A percentile compares a stretch with the other conserved stretches of the same genome.
Conservation (phyloP, 2,797 vertebrate genomes). For the Rhabdomys pumilio region DNA sequence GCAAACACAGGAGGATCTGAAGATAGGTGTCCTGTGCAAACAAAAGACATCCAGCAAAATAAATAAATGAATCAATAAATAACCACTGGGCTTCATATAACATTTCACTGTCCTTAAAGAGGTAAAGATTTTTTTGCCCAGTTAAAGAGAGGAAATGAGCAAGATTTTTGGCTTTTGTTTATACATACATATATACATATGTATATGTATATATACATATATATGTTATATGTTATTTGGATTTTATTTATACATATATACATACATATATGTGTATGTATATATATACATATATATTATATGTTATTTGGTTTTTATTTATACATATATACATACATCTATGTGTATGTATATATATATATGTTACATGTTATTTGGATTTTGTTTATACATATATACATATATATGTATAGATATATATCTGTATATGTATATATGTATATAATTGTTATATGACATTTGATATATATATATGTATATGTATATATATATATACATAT, state of each 20-base stretch:
- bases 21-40: neutral
- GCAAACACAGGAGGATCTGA: neutral
- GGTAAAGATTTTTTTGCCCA: neutral
- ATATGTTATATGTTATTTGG: neutral
- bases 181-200: neutral
- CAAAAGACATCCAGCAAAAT: neutral
- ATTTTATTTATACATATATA: no score
- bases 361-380: neutral
- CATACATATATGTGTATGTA: no score
- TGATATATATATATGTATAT: neutral
- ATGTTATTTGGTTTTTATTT: neutral
- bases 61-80: neutral
- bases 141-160: neutral
- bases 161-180: neutral
- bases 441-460: neutral
- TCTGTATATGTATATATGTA: neutral
- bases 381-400: neutral
- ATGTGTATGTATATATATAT: no score
- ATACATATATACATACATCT: neutral
- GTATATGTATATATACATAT: no score
- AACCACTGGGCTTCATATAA: neutral
- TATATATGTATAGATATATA: neutral
- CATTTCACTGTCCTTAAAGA: constrained; percentile 35
- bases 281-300: neutral
- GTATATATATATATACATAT: neutral